Evolutionary conservation across 2,888 invertebrate species (phyloP).

Genomic region (Caenorhabditis sp.): DNA sequence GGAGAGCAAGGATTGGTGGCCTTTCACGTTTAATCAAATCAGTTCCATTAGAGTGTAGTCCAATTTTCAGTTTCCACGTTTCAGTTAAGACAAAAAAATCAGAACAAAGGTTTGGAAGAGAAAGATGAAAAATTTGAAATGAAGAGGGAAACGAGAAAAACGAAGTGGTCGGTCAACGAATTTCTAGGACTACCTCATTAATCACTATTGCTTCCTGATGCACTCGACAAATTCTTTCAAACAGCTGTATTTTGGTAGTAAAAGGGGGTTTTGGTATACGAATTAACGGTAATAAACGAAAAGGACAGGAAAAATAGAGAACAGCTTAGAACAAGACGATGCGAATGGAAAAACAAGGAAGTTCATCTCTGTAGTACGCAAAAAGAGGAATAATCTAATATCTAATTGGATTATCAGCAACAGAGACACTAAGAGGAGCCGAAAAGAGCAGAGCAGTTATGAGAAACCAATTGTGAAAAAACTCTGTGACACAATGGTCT

Average conservation of each 20-base stretch:
- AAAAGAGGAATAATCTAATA: background rate
- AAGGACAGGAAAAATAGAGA: background rate
- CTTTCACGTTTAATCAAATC: background rate
- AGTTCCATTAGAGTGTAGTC: too few species aligned
- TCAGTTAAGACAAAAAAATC: background rate
- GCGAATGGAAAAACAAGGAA: background rate
- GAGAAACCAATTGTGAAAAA: slow-evolving; percentile 57
- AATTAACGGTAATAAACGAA: too few species aligned
- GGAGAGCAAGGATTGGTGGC: slow-evolving; percentile 1
- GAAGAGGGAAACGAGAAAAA: slow-evolving; percentile 16
- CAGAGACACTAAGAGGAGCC: background rate
- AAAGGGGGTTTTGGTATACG: too few species aligned
- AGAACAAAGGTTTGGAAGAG: background rate
- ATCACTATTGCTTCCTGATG: slow-evolving; percentile 57
- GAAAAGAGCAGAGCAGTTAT: slow-evolving; percentile 29
- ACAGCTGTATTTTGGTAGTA: slow-evolving; percentile 31
- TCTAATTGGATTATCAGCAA: slow-evolving; percentile 44
- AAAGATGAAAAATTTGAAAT: slow-evolving; percentile 1
- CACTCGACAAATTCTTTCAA: slow-evolving; percentile 35
- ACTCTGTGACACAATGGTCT: slow-evolving; percentile 54
- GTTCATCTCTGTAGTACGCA: background rate
- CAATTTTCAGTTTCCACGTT: background rate
- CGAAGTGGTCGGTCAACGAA: slow-evolving; percentile 37
- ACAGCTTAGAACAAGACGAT: background rate
- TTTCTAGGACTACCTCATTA: slow-evolving; percentile 53